Conservation (phyloP, 2,797 vertebrate genomes). For the Channallabes apus region DNA sequence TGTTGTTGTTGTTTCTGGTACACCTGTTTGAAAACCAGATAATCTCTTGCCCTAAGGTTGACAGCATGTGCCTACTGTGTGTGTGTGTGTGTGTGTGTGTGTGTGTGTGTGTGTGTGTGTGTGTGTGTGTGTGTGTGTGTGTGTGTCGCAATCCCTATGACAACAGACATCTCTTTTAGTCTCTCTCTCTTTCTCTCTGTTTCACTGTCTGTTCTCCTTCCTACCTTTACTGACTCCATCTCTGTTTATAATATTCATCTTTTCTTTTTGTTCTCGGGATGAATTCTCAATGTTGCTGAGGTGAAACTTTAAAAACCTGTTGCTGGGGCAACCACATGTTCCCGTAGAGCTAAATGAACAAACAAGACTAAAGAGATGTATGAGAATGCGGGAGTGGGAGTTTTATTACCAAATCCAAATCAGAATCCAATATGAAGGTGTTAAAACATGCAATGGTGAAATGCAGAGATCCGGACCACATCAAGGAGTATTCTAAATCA, state of each 20-base stretch:
- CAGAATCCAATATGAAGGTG: neutral
- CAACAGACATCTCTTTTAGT: constrained; percentile 67
- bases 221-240: neutral
- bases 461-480: neutral
- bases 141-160: constrained; percentile 78
- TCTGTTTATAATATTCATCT: neutral
- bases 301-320: constrained; percentile 38
- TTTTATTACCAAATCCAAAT: neutral
- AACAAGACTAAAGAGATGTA: neutral
- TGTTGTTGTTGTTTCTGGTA: constrained; percentile 36
- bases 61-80: neutral
- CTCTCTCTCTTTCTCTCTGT: constrained; percentile 11
- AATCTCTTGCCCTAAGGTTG: neutral
- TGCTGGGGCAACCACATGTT: constrained; percentile 52
- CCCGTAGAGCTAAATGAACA: neutral
- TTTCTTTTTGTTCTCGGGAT: neutral
- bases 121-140: too few relatives aligned
- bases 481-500: neutral
- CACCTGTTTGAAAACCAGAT: constrained; percentile 64
- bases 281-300: neutral
- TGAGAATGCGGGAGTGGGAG: neutral
- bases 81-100: constrained; percentile 21
- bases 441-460: neutral
- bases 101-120: too few relatives aligned
- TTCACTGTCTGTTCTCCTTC: neutral